These are phyloP conservation scores for Agrochola lychnidis DNA, from an alignment of 2,888 invertebrate species.

Conservation along the genomic window DNA sequence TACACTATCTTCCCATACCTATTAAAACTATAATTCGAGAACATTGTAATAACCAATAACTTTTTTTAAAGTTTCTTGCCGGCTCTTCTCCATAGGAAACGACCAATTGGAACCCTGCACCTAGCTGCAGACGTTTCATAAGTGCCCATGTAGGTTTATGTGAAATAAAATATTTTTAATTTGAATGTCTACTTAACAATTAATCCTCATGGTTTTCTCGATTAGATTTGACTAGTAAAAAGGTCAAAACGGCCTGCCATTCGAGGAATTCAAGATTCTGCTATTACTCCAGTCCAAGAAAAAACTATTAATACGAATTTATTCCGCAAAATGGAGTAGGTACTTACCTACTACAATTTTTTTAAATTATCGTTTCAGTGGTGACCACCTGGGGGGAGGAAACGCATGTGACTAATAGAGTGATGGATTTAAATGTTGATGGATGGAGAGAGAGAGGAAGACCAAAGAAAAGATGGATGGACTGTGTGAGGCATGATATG, in stretches of 20 bases:
- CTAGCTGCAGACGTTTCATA: not conserved
- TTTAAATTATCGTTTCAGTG: not conserved
- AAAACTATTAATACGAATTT: not conserved
- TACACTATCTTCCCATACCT: no score
- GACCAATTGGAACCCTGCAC: not conserved
- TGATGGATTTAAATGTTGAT: no score
- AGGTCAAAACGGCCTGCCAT: not conserved
- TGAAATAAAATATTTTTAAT: not conserved
- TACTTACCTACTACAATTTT: not conserved
- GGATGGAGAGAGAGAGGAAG: no score
- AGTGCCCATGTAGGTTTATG: not conserved
- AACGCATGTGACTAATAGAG: no score
- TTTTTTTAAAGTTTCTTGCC: not conserved
- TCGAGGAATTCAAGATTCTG: not conserved
- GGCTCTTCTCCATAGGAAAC: not conserved
- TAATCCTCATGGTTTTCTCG: not conserved
- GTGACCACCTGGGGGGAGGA: no score
- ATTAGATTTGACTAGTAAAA: not conserved
- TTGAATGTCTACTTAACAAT: not conserved
- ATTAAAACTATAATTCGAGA: no score
- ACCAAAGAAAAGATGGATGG: no score
- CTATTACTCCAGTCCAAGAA: not conserved
- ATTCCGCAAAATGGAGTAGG: not conserved
- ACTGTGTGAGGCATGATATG: no score
- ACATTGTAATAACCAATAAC: no score